Base-by-base conservation (phyloP, 2,113 vertebrate species). In the Sinocyclocheilus grahami region DNA sequence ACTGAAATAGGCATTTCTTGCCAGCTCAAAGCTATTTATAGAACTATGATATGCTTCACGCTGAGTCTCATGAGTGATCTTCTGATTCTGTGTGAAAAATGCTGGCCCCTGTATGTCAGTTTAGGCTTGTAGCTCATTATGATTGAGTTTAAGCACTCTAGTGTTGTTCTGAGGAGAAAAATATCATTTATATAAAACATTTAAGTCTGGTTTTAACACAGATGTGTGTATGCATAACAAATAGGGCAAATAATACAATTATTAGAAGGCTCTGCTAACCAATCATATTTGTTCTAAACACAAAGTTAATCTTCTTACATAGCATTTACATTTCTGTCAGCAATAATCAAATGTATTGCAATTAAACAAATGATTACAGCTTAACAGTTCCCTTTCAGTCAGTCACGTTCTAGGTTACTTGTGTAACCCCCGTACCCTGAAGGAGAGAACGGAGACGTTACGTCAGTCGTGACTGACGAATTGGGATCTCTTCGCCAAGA, bases 11-110 rank as follows among this genome's bases (percentile, higher is more conserved):
- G 1, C 51, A 53, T 53, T 53, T 14, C 51, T 5, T 55, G 27
- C 13, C 24, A 67, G 24, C 33, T 74, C 18, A 74, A 74, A 74
- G 71, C 37, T 78, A 78, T 78, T 55, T 33, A 51, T 30, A 55
- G 48, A 78, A 16, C 22, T 30, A 78, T 27, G 51, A 53, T 58
- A 10, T 33, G 33, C 53, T 20, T 60, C 27, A 55, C n/a, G 2
- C 11, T 10, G 5, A 60, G 18, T 78, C 51, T 22, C 27, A 37
- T 37, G 53, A 10, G 51, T 20, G 24, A 33, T 2, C 2, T n/a
- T 60, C 51, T 30, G 16, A 39, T 55, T 60, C 9, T 22, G 46
- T 76, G 74, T 48, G 22, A 5, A 27, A 24, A 8, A 30, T 53
- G n/a, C 27, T 24, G 13, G 46, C 5, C 69, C 7, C 20, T 18